These are phyloP conservation scores for Ochropleura leucogaster DNA, from an alignment of 2,888 invertebrate genomes.

Conservation along the genomic window DNA sequence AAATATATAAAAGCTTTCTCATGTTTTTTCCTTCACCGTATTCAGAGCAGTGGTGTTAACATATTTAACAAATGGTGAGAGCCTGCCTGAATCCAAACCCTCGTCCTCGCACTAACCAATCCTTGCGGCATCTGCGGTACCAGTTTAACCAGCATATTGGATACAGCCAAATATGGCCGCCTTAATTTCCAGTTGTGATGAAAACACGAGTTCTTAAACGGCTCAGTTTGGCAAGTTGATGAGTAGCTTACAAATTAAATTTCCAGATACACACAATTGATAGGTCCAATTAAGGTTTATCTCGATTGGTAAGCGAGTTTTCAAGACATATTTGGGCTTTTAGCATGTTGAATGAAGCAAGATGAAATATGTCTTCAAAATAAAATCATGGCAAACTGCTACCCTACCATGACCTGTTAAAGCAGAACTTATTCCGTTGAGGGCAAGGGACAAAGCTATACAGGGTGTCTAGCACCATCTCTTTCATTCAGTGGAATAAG, in stretches of 20 bases:
- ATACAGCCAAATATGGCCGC: neutral
- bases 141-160: neutral
- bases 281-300: neutral
- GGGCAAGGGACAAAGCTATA: too few relatives aligned
- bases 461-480: too few relatives aligned
- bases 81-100: neutral
- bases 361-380: neutral
- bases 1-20: too few relatives aligned
- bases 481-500: too few relatives aligned
- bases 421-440: too few relatives aligned
- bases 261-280: neutral
- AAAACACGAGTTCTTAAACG: neutral
- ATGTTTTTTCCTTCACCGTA: neutral
- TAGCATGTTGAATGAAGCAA: neutral
- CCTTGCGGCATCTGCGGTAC: neutral
- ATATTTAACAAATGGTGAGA: neutral
- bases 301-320: neutral
- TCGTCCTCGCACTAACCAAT: neutral
- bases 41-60: neutral
- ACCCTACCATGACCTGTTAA: too few relatives aligned
- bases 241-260: conserved; percentile 1
- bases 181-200: conserved; percentile 3
- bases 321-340: neutral
- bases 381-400: neutral
- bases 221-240: neutral